phyloP scores from a whole-genome alignment of 2,888 invertebrate species.

The Phengaris arion region DNA sequence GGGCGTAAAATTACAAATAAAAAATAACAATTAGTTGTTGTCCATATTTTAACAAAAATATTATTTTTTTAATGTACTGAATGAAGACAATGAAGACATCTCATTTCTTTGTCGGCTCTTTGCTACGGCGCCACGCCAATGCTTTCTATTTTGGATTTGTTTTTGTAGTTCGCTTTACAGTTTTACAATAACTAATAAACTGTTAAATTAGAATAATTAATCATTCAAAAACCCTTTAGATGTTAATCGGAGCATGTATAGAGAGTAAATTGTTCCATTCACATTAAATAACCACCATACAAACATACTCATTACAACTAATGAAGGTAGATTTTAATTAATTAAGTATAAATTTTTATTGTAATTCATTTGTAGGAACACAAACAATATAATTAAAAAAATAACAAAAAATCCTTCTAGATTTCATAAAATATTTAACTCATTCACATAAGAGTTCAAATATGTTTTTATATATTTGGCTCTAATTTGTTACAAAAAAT shows the following conservation, averaged over 20 bases:
- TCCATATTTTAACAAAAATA: neutral
- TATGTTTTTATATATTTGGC: neutral
- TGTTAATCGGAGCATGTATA: conserved; percentile 13
- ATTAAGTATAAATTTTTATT: neutral
- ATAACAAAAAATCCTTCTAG: neutral
- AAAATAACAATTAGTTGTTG: neutral
- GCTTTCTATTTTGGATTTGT: neutral
- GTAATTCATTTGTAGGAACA: neutral
- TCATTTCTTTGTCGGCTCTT: conserved; percentile 9
- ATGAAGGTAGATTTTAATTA: conserved; percentile 14
- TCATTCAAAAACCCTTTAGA: neutral
- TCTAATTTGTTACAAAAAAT: neutral
- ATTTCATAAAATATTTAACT: neutral
- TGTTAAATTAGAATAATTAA: conserved; percentile 2
- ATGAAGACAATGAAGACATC: neutral
- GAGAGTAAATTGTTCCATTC: neutral
- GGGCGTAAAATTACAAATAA: neutral
- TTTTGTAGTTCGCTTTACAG: neutral
- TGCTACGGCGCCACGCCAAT: conserved; percentile 1
- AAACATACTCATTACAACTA: conserved; percentile 14
- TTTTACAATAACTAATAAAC: conserved; percentile 2
- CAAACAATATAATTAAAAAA: neutral
- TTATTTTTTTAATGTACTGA: neutral
- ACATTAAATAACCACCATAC: conserved; percentile 8
- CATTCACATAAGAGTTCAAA: neutral